Conservation (phyloP, 2,888 invertebrate species). For the Neoaliturus tenellus region DNA sequence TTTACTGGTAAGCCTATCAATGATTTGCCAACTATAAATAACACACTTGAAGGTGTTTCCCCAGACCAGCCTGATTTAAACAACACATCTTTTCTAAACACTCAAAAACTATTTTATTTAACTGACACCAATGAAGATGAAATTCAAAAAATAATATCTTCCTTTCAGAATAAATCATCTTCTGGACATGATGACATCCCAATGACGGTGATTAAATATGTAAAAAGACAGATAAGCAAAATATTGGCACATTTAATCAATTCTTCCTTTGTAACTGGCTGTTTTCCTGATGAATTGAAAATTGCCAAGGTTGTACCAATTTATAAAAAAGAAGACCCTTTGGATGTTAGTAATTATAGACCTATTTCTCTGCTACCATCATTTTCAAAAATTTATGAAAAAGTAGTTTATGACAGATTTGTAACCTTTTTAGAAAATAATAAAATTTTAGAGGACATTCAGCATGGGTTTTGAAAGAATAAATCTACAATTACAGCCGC, state of each 20-base stretch:
- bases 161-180: neutral
- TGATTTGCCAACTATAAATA: neutral
- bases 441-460: neutral
- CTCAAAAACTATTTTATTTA: neutral
- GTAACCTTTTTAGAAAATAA: constrained; percentile 19
- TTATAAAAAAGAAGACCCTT: neutral
- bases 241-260: neutral
- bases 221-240: neutral
- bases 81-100: neutral
- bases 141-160: neutral
- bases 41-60: neutral
- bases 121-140: neutral
- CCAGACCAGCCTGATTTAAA: neutral
- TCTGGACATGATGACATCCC: neutral
- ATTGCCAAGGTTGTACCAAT: neutral
- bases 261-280: neutral
- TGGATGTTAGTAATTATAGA: neutral
- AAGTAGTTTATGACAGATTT: no score
- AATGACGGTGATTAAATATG: neutral
- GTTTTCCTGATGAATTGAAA: neutral
- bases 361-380: neutral
- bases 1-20: neutral
- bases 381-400: neutral
- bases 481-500: neutral
- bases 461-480: neutral